Base-by-base conservation (phyloP, 30 jellyfish, hydroid and myxozoan species). In the Pseudorhiza aurosa region DNA sequence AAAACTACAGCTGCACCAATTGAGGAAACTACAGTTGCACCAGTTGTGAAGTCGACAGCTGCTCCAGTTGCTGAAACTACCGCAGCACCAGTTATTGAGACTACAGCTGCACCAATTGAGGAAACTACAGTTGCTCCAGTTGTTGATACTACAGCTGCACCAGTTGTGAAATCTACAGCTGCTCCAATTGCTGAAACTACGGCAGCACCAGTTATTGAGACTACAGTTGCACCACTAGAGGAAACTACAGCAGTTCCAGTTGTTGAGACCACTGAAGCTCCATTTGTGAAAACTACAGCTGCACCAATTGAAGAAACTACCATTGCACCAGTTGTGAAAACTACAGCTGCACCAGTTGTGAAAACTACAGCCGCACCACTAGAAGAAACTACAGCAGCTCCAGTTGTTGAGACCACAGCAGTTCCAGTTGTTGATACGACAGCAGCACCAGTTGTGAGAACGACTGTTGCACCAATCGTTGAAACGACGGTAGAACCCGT, bases 361-460 rank as follows among this genome's bases (percentile, higher is more conserved):
- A 35, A 72, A 33, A 55, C 50, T 24, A 72, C 86, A 2, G 64
- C 86, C 12, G 78, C 43, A 1, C 73, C 73, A 26, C 58, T 27
- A 18, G 65, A 21, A 3, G 80, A 35, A n/a, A 65, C 79, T 11
- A 39, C 63, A 2, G 81, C 65, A 32, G 79, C 53, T 56, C 73
- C 56, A 72, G 75, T 57, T 37, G 42, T 31, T 7, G 87, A 73
- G 15, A 28, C 87, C 32, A 35, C 62, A 2, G 82, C 87, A 6
- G 59, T 82, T 21, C 74, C 75, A 37, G 76, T 73, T 73, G 55
- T 73, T 40, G 82, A 68, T 33, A 68, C 82, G 3, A 68, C 82
- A 15, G 82, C 82, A 9, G 82, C 62, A 4, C 82, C 82, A 30
- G 86, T 21, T 24, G 29, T 58, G 15, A 47, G 24, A 28, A 58